These are phyloP conservation scores for Nephrotoma guestfalica DNA, from an alignment of 2,888 invertebrate species.

Conservation along the genomic window DNA sequence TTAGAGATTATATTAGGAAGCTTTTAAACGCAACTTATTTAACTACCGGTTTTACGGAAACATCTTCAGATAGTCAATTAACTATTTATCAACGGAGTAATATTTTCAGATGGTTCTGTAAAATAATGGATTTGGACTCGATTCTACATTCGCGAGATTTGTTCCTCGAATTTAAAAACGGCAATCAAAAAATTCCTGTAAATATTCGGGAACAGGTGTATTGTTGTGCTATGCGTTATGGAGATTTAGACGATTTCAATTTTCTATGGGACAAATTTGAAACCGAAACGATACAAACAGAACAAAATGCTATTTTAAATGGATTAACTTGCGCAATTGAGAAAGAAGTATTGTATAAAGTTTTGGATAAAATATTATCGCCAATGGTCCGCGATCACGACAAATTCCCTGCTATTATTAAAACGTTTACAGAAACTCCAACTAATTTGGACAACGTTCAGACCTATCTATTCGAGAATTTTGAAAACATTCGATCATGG, in stretches of 20 bases:
- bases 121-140: slow-evolving; percentile 17
- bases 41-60: slow-evolving; percentile 35
- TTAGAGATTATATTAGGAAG: slow-evolving; percentile 11
- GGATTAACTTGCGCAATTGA: slow-evolving; percentile 50
- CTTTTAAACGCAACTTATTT: slow-evolving; percentile 27
- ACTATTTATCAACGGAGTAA: slow-evolving; percentile 43
- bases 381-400: slow-evolving; percentile 27
- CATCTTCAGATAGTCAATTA: slow-evolving; percentile 34
- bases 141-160: not conserved
- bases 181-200: slow-evolving; percentile 35
- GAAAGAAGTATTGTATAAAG: slow-evolving; percentile 20
- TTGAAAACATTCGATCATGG: slow-evolving; percentile 8
- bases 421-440: slow-evolving; percentile 38
- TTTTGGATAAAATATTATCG: slow-evolving; percentile 34
- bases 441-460: slow-evolving; percentile 39
- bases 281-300: slow-evolving; percentile 46
- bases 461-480: slow-evolving; percentile 29
- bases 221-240: slow-evolving; percentile 56
- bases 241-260: slow-evolving; percentile 44
- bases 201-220: slow-evolving; percentile 58
- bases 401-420: slow-evolving; percentile 24
- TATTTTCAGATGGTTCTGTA: slow-evolving; percentile 48
- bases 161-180: not conserved
- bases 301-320: slow-evolving; percentile 47
- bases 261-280: slow-evolving; percentile 46